A percentile compares a stretch with the other conserved stretches of the same genome.
phyloP scores from a whole-genome alignment of 2,797 vertebrate genomes.

The Hoplostethus mediterraneus region DNA sequence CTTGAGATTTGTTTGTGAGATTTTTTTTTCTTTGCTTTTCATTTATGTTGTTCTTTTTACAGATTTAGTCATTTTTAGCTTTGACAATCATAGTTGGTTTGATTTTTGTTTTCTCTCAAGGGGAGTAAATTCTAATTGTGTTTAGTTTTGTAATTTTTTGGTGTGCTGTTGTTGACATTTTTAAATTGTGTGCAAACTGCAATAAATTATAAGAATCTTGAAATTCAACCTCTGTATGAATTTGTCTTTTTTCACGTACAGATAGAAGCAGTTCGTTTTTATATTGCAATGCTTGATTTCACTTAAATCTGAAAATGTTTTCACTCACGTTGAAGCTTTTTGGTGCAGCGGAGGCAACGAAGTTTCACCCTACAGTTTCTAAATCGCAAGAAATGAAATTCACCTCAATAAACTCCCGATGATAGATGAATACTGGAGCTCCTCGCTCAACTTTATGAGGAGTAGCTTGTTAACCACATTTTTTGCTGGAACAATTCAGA shows the following conservation, averaged over 20 bases:
- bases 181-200: conserved; percentile 99
- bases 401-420: neutral
- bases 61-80: conserved; percentile 99
- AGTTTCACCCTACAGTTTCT: neutral
- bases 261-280: neutral
- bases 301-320: neutral
- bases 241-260: conserved; percentile 27
- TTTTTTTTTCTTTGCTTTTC: conserved; percentile 77
- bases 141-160: conserved; percentile 99
- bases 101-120: conserved; percentile 91
- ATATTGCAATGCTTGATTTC: neutral
- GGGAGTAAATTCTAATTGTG: conserved; percentile 99
- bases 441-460: no score
- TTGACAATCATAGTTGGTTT: conserved; percentile 99
- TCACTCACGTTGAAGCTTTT: no score
- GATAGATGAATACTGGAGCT: neutral
- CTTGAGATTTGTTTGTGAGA: conserved; percentile 69
- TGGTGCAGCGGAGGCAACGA: neutral
- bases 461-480: neutral
- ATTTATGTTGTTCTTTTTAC: conserved; percentile 76
- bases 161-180: conserved; percentile 99
- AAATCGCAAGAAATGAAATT: neutral
- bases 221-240: conserved; percentile 68
- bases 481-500: neutral
- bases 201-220: conserved; percentile 99